Evolutionary conservation across 2,797 vertebrate genomes (phyloP).

Genomic region (Pelobates cultripes): DNA sequence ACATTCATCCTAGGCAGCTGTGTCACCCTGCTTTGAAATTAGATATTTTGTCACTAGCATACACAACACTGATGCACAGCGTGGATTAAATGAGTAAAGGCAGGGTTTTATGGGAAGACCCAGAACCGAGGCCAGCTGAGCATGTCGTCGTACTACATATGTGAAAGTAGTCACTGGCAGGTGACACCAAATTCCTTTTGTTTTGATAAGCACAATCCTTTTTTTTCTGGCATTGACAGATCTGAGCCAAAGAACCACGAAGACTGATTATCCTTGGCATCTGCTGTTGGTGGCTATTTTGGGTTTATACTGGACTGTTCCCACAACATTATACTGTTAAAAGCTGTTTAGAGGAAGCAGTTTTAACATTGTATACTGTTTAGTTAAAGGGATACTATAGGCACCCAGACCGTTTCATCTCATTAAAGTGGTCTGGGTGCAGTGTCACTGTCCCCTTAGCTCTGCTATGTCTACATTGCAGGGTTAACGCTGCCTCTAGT

Average conservation of each 20-base stretch:
- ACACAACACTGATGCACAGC: slow-evolving; percentile 6
- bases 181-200: slow-evolving; percentile 1
- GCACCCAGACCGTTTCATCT: too few species aligned
- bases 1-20: slow-evolving; percentile 15
- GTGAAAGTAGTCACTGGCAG: slow-evolving; percentile 3
- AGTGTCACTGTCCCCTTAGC: too few species aligned
- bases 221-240: not conserved
- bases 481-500: too few species aligned
- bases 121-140: slow-evolving; percentile 22
- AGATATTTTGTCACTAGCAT: slow-evolving; percentile 20
- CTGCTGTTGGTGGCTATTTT: not conserved
- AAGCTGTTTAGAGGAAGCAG: too few species aligned
- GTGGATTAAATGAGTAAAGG: not conserved
- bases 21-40: slow-evolving; percentile 44
- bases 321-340: too few species aligned
- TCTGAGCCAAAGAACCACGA: not conserved
- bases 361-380: too few species aligned
- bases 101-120: not conserved
- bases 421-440: too few species aligned
- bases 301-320: too few species aligned
- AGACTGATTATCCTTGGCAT: not conserved
- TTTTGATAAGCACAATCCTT: not conserved
- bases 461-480: too few species aligned
- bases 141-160: not conserved
- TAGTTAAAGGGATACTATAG: too few species aligned